phyloP scores from a whole-genome alignment of 2,888 invertebrate genomes.

The Ommatoiulus sabulosus region DNA sequence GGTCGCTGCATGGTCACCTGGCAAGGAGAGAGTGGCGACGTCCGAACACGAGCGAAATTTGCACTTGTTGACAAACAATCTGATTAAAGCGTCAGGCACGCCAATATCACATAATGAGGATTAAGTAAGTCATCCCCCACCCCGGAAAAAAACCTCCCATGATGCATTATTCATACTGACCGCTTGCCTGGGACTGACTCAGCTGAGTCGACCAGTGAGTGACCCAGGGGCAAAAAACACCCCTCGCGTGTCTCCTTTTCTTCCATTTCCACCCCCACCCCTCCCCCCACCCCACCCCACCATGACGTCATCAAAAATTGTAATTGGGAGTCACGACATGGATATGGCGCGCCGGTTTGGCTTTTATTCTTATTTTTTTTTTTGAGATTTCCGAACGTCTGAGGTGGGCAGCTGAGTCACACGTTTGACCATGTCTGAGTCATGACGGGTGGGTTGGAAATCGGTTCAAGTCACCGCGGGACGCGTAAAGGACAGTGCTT shows the following conservation, averaged over 20 bases:
- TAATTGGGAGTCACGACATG: conserved; percentile 19
- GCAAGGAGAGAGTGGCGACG: too few species aligned
- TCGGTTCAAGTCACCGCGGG: not conserved
- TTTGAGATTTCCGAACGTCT: not conserved
- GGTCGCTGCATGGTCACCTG: too few species aligned
- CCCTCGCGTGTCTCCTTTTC: not conserved
- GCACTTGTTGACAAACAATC: conserved; percentile 2
- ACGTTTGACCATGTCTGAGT: not conserved
- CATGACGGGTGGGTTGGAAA: not conserved
- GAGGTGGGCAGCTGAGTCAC: conserved; percentile 8
- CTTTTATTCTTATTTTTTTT: not conserved
- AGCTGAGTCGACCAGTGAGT: not conserved
- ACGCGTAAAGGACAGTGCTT: not conserved
- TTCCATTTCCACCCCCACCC: not conserved
- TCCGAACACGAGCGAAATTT: not conserved
- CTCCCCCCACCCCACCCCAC: not conserved
- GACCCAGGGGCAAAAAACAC: conserved; percentile 13
- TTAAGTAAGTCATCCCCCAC: conserved; percentile 6
- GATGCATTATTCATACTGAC: conserved; percentile 12
- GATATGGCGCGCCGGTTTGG: conserved; percentile 5
- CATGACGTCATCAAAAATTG: not conserved
- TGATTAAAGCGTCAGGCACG: not conserved
- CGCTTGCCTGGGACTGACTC: not conserved
- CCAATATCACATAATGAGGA: not conserved
- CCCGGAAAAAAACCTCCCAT: conserved; percentile 17